phyloP scores from a whole-genome alignment of 2,888 invertebrate genomes.

The Apocheima hispidaria region DNA sequence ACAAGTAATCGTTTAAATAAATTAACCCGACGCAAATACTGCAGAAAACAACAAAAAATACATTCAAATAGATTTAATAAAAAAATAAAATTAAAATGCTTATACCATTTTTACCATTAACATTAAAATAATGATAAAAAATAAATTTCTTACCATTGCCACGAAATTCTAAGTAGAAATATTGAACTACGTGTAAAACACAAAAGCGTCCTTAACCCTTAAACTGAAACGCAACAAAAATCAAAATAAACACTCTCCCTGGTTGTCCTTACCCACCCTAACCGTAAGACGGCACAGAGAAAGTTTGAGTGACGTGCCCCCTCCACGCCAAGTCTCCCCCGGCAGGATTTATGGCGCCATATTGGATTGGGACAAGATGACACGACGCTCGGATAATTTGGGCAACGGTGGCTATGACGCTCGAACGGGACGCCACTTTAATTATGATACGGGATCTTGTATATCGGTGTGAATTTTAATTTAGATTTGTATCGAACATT shows the following conservation, averaged over 20 bases:
- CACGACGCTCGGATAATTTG: slow-evolving; percentile 86
- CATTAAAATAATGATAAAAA: too few relatives aligned
- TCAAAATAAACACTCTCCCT: slow-evolving; percentile 57
- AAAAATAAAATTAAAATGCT: too few relatives aligned
- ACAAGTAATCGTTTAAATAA: too few relatives aligned
- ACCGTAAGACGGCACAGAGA: slow-evolving; percentile 85
- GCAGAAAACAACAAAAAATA: too few relatives aligned
- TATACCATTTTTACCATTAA: too few relatives aligned
- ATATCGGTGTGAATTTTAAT: slow-evolving; percentile 41
- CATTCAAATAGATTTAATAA: too few relatives aligned
- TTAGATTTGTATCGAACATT: not conserved
- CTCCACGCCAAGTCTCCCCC: slow-evolving; percentile 70
- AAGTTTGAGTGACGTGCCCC: slow-evolving; percentile 86
- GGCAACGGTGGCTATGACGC: slow-evolving; percentile 84
- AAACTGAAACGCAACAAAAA: slow-evolving; percentile 39
- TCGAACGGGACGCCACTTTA: slow-evolving; percentile 82
- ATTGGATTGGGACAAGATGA: slow-evolving; percentile 87
- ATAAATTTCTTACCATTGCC: too few relatives aligned
- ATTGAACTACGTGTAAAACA: not conserved
- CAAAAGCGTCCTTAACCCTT: not conserved
- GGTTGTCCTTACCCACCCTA: slow-evolving; percentile 78
- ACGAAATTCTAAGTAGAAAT: too few relatives aligned
- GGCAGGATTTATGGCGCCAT: slow-evolving; percentile 85
- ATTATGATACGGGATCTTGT: slow-evolving; percentile 77
- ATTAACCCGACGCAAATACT: too few relatives aligned